Evolutionary conservation across 2,113 vertebrate genomes (phyloP).

Genomic region (Nerophis lumbriciformis): DNA sequence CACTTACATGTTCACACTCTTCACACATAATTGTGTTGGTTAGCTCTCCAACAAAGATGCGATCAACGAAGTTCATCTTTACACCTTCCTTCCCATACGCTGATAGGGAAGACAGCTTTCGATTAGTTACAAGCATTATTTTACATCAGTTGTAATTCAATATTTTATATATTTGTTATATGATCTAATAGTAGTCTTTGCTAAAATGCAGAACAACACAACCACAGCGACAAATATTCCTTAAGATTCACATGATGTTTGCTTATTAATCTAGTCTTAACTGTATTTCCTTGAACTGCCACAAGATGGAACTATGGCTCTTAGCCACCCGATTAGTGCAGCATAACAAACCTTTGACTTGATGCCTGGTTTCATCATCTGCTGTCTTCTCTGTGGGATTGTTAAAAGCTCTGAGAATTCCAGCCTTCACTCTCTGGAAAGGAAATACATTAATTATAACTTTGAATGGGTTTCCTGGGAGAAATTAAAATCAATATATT

Average conservation of each 20-base stretch:
- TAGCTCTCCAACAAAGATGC: constrained; percentile 96
- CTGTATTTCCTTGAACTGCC: constrained; percentile 34
- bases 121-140: not conserved
- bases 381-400: constrained; percentile 96
- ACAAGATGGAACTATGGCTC: constrained; percentile 77
- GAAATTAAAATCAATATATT: constrained; percentile 16
- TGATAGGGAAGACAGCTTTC: constrained; percentile 48
- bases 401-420: constrained; percentile 94
- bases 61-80: constrained; percentile 97
- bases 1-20: constrained; percentile 95
- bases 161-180: not conserved
- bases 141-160: not conserved
- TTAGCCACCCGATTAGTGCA: not conserved
- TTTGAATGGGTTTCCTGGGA: not conserved
- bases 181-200: not conserved
- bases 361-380: constrained; percentile 91
- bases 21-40: constrained; percentile 99
- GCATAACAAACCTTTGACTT: constrained; percentile 86
- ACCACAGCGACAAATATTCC: not conserved
- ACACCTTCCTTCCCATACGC: constrained; percentile 96
- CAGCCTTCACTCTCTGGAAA: constrained; percentile 87
- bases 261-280: not conserved
- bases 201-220: not conserved
- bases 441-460: constrained; percentile 4
- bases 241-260: not conserved